Conservation (phyloP, 2,888 invertebrate species). For the Oscheius myriophilus region DNA sequence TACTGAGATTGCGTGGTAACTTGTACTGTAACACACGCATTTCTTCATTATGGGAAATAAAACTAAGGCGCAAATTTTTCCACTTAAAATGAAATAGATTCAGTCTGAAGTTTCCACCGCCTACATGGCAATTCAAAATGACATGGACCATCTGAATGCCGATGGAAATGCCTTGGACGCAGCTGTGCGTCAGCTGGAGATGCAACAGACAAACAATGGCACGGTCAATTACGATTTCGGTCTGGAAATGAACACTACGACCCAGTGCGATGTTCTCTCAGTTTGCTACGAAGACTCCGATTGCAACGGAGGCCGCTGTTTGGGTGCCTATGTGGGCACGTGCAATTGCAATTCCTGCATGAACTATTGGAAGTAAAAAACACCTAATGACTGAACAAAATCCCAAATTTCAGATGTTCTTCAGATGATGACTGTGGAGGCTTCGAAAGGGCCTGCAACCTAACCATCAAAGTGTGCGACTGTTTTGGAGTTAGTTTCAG, state of each 20-base stretch:
- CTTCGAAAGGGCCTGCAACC: constrained; percentile 23
- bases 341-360: constrained; percentile 31
- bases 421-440: constrained; percentile 30
- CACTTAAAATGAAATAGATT: too few relatives aligned
- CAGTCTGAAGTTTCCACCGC: too few relatives aligned
- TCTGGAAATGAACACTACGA: background rate
- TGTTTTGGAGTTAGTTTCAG: constrained; percentile 12
- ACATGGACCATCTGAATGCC: too few relatives aligned
- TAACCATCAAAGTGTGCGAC: constrained; percentile 22
- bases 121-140: too few relatives aligned
- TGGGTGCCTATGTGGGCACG: constrained; percentile 21
- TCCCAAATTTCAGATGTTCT: constrained; percentile 11
- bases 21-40: too few relatives aligned
- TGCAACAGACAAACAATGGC: too few relatives aligned
- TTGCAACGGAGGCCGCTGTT: constrained; percentile 25
- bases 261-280: background rate
- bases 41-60: too few relatives aligned
- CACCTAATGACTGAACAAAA: background rate
- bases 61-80: too few relatives aligned
- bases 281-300: constrained; percentile 20
- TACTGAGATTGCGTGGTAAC: too few relatives aligned
- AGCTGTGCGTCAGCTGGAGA: too few relatives aligned
- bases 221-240: too few relatives aligned
- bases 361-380: constrained; percentile 17
- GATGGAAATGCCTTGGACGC: too few relatives aligned